These are phyloP conservation scores for Chaetogeoica ovagalla DNA, from an alignment of 2,888 invertebrate genomes.

Conservation along the genomic window DNA sequence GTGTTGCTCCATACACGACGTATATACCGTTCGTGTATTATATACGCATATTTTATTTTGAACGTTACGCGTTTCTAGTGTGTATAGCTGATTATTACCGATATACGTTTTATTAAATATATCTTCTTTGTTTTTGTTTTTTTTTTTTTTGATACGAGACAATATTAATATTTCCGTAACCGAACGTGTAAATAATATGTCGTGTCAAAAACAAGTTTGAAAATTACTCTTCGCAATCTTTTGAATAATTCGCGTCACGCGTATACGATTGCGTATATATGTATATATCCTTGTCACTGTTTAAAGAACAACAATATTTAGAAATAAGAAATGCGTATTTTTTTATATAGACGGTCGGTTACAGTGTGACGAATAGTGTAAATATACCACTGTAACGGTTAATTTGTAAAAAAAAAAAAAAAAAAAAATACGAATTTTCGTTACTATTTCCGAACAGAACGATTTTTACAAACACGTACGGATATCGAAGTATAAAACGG, in stretches of 20 bases:
- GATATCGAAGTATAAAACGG: neutral
- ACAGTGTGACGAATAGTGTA: no score
- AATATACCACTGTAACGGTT: neutral
- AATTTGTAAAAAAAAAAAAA: neutral
- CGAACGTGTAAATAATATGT: neutral
- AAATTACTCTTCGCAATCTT: neutral
- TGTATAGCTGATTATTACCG: no score
- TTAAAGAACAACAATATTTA: neutral
- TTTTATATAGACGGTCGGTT: no score
- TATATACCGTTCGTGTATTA: no score
- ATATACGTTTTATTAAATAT: no score
- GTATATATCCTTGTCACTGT: neutral
- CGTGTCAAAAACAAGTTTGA: slow-evolving; percentile 30
- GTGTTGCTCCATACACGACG: neutral
- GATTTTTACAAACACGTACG: neutral
- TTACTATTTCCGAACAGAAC: neutral
- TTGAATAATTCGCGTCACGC: neutral
- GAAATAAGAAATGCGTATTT: no score
- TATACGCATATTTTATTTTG: neutral
- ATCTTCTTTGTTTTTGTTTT: no score
- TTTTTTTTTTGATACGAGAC: no score
- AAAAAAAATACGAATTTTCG: neutral
- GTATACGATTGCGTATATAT: no score
- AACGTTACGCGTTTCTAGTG: no score
- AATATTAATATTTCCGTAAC: no score